Evolutionary conservation across 2,888 invertebrate species (phyloP).

Genomic region (Galeruca laticollis): DNA sequence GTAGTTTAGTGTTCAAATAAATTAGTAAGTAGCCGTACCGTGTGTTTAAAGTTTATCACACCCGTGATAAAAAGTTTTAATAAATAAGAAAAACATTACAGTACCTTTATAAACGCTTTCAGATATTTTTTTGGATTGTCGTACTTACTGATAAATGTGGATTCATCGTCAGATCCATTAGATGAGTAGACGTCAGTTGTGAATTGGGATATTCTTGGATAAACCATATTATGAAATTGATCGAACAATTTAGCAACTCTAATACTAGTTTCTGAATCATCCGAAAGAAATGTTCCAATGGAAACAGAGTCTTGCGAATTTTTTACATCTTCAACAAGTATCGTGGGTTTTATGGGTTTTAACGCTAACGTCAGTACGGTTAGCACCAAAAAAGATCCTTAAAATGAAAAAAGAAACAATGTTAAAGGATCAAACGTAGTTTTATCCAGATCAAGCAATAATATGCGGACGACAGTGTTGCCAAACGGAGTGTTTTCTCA

Average conservation of each 20-base stretch:
- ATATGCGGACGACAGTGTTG: too few species aligned
- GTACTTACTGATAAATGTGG: conserved; percentile 26
- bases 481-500: too few species aligned
- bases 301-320: conserved; percentile 22
- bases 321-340: conserved; percentile 33
- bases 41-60: too few species aligned
- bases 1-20: too few species aligned
- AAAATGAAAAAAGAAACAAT: conserved; percentile 59
- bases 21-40: too few species aligned
- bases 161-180: conserved; percentile 15
- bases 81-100: too few species aligned
- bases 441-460: too few species aligned
- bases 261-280: conserved; percentile 8
- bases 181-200: not conserved
- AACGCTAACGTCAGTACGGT: conserved; percentile 52
- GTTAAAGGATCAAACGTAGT: not conserved
- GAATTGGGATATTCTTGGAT: conserved; percentile 46
- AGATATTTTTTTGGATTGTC: not conserved
- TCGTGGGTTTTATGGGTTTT: conserved; percentile 54
- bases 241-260: conserved; percentile 38
- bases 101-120: too few species aligned
- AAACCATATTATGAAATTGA: conserved; percentile 45
- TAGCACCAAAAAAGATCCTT: conserved; percentile 55
- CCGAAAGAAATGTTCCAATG: conserved; percentile 37
- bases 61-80: too few species aligned